phyloP scores from a whole-genome alignment of 2,113 vertebrate species.

The Odocoileus virginianus region DNA sequence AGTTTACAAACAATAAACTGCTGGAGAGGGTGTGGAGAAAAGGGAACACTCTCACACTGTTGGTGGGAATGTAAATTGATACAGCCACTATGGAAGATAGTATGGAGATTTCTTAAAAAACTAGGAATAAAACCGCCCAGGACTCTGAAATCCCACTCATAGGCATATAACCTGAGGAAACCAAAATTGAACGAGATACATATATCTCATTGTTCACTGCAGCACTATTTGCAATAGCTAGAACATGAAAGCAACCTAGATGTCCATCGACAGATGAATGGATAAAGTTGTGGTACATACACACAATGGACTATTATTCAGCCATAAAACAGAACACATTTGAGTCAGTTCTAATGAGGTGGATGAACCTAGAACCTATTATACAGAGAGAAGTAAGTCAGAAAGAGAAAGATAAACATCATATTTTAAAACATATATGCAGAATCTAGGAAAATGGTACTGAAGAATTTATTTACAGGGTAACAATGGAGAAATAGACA shows the following conservation, averaged over 20 bases:
- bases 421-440: background rate
- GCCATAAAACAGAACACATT: background rate
- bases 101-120: background rate
- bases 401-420: background rate
- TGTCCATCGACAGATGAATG: background rate
- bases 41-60: background rate
- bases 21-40: background rate
- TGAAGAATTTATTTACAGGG: background rate
- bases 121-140: background rate
- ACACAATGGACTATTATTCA: background rate
- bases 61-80: background rate
- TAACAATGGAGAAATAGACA: background rate
- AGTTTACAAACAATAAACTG: background rate
- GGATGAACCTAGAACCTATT: background rate
- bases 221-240: background rate
- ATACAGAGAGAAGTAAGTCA: background rate
- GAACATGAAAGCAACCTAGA: background rate
- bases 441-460: background rate
- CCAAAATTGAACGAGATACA: background rate
- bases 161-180: background rate
- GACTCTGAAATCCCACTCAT: background rate
- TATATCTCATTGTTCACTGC: background rate
- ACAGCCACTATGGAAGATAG: background rate
- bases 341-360: background rate
- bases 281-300: background rate